Conservation (phyloP, 2,797 vertebrate species). For the Ispidina lecontei region DNA sequence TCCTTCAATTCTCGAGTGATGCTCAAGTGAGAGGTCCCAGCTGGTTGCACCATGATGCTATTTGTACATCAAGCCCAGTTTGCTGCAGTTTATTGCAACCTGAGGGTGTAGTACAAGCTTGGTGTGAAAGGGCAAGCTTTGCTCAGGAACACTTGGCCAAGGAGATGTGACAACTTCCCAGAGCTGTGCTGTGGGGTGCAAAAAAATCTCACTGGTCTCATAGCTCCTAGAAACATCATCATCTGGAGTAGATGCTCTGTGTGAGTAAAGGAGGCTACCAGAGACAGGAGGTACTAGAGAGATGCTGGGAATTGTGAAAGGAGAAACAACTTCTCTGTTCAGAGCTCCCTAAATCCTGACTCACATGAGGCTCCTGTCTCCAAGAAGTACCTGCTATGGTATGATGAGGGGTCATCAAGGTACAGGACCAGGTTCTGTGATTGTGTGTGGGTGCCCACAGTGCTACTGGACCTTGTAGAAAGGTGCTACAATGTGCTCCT, state of each 20-base stretch:
- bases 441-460: neutral
- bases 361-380: neutral
- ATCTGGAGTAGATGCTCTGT: fast-evolving
- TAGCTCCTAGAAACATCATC: neutral
- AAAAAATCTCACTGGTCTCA: neutral
- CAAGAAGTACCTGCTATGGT: neutral
- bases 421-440: neutral
- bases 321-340: neutral
- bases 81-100: neutral
- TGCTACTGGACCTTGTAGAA: neutral
- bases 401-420: neutral
- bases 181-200: neutral
- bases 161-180: neutral
- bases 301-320: neutral
- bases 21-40: neutral
- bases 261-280: neutral
- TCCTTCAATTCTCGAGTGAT: neutral
- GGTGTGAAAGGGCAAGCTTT: neutral
- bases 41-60: neutral
- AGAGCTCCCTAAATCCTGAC: neutral
- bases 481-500: neutral
- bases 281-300: neutral
- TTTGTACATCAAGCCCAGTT: neutral
- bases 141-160: fast-evolving
- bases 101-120: neutral